Base-by-base conservation (phyloP, 2,113 vertebrate species). In the Mesitornis unicolor region DNA sequence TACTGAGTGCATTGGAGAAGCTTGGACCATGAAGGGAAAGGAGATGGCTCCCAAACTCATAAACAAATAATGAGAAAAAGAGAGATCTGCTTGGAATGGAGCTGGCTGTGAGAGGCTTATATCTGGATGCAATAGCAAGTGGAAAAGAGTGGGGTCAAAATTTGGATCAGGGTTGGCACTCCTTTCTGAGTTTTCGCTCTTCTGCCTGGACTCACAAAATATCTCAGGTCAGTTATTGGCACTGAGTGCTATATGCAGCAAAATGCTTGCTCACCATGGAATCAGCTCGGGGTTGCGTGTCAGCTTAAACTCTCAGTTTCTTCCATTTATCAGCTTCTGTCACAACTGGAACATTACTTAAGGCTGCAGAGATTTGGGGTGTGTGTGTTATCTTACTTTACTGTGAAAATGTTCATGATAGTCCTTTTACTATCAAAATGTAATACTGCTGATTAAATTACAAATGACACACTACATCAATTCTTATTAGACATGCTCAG, bases 401-500 rank as follows among this genome's bases (percentile, higher is more conserved):
- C 94, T 96, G 93, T 28, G 47, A 95, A 96, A 94, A 95, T 83
- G 93, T 84, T 95, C 97, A 89, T 92, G 92, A 97, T 93, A 63
- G 90, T 95, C 63, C 11, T 97, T 93, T 97, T 95, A 85, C 91
- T 97, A 98, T 98, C 97, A 98, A 98, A 97, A 98, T 97, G 89
- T 97, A 97, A 97, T 85, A 79, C 51, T 93, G 88, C 84, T 97
- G 96, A 98, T 98, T 98, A 98, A 98, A 98, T 98, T 97, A 97
- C 93, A 97, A 97, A 98, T 96, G 97, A 98, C 97, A 98, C 91
- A 97, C 86, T 95, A 97, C 97, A 98, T 98, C 97, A 98, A 94
- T 98, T 98, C 97, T 97, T 97, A 98, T 98, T 98, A 98, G 96
- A 97, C 90, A 96, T 96, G 93, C 87, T 95, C 56, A 97, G 90